These are phyloP conservation scores for Nudaria mundana DNA, from an alignment of 2,888 invertebrate genomes.

Conservation along the genomic window DNA sequence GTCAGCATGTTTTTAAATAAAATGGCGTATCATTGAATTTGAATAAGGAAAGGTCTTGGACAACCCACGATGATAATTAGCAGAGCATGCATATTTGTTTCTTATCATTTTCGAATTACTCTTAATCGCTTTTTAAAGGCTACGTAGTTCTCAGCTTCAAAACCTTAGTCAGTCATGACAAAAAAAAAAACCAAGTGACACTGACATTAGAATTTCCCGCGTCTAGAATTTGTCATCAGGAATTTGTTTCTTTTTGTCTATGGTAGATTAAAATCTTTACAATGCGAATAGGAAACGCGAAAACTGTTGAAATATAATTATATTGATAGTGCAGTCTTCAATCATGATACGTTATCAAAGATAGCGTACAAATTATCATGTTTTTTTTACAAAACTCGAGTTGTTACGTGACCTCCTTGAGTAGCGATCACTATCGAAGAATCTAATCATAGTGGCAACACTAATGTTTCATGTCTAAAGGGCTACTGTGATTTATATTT, in stretches of 20 bases:
- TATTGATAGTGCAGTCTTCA: slow-evolving; percentile 8
- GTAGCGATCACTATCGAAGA: slow-evolving; percentile 14
- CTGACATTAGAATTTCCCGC: too few relatives aligned
- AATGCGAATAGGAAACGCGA: slow-evolving; percentile 8
- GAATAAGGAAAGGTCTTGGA: too few relatives aligned
- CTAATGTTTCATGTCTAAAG: slow-evolving; percentile 2
- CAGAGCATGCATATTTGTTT: too few relatives aligned
- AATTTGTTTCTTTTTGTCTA: background rate
- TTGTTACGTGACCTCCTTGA: slow-evolving; percentile 34
- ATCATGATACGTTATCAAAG: slow-evolving; percentile 31
- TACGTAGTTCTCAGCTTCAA: too few relatives aligned
- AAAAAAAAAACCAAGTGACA: too few relatives aligned
- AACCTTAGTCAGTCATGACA: too few relatives aligned
- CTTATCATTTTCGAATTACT: too few relatives aligned
- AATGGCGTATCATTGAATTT: too few relatives aligned
- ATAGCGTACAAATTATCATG: slow-evolving; percentile 31
- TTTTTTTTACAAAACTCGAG: slow-evolving; percentile 28
- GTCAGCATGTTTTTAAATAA: too few relatives aligned
- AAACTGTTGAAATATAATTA: slow-evolving; percentile 2
- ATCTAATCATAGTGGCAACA: slow-evolving; percentile 4
- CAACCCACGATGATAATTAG: too few relatives aligned
- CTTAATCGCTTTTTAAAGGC: too few relatives aligned
- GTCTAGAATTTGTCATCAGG: too few relatives aligned
- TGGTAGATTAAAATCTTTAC: background rate
- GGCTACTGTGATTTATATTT: slow-evolving; percentile 2